Evolutionary conservation across 1,140 invertebrate genomes (phyloP).

Genomic region (Plutomurus gul): DNA sequence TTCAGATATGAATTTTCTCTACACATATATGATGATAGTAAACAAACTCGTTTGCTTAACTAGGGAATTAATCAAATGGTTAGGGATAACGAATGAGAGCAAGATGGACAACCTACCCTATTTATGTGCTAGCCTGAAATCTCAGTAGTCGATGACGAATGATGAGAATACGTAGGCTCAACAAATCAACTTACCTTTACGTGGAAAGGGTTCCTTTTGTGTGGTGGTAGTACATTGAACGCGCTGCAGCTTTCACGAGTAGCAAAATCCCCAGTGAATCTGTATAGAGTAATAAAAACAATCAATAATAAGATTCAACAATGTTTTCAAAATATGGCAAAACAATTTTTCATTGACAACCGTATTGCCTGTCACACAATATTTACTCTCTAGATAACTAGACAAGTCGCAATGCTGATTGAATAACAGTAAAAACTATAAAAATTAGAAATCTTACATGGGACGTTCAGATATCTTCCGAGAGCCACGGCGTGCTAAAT

Average conservation of each 20-base stretch:
- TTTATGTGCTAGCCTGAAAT: not conserved
- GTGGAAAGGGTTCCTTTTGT: not conserved
- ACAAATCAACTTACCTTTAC: not conserved
- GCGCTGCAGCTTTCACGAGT: slow-evolving; percentile 1
- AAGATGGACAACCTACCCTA: not conserved
- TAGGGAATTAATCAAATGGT: too few relatives aligned
- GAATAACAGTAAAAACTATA: too few relatives aligned
- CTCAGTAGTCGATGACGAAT: not conserved
- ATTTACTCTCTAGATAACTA: too few relatives aligned
- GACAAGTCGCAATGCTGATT: too few relatives aligned
- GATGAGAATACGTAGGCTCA: not conserved
- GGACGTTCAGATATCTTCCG: slow-evolving; percentile 7
- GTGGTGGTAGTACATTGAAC: not conserved
- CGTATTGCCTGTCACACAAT: too few relatives aligned
- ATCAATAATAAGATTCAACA: too few relatives aligned
- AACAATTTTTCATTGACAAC: too few relatives aligned
- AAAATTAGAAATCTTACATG: not conserved
- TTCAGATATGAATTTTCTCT: too few relatives aligned
- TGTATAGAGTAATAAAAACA: not conserved
- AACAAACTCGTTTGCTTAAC: too few relatives aligned
- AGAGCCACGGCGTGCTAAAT: not conserved
- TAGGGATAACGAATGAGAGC: too few relatives aligned
- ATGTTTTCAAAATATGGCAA: too few relatives aligned
- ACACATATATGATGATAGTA: too few relatives aligned
- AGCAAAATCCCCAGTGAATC: not conserved